phyloP scores from a whole-genome alignment of 2,113 vertebrate species.

The Excalfactoria chinensis region DNA sequence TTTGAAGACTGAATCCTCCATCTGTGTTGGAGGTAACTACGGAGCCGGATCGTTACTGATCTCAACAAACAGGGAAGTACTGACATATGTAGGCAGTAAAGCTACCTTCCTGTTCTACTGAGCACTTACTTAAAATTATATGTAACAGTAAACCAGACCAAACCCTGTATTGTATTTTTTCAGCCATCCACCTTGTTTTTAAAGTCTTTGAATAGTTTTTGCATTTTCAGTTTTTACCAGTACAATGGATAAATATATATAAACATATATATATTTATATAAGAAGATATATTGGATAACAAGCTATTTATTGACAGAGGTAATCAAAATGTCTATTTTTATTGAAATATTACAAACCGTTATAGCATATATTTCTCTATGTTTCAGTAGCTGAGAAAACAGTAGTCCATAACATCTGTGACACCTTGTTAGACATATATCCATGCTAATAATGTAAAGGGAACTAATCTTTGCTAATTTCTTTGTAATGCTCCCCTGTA shows the following conservation, averaged over 20 bases:
- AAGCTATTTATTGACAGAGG: conserved; percentile 63
- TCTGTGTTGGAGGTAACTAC: not conserved
- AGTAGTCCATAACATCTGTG: not conserved
- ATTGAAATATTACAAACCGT: conserved; percentile 37
- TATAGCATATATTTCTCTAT: conserved; percentile 31
- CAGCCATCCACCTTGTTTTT: conserved; percentile 35
- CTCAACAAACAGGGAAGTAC: not conserved
- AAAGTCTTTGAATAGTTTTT: conserved; percentile 42
- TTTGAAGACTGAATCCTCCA: not conserved
- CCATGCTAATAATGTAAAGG: not conserved
- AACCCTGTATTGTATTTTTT: conserved; percentile 32
- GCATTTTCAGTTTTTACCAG: conserved; percentile 50
- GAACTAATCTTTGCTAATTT: not conserved
- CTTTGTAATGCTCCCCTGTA: not conserved
- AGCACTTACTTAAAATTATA: not conserved
- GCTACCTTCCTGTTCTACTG: not conserved
- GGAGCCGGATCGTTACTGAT: not conserved
- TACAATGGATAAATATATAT: conserved; percentile 35
- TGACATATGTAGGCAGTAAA: not conserved
- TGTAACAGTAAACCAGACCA: conserved; percentile 22
- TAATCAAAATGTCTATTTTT: conserved; percentile 62
- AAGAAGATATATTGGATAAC: conserved; percentile 52
- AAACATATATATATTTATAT: conserved; percentile 22
- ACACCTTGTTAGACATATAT: not conserved
- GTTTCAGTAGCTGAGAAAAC: conserved; percentile 24